Conservation (phyloP, 2,113 vertebrate genomes). For the Lampris incognitus region DNA sequence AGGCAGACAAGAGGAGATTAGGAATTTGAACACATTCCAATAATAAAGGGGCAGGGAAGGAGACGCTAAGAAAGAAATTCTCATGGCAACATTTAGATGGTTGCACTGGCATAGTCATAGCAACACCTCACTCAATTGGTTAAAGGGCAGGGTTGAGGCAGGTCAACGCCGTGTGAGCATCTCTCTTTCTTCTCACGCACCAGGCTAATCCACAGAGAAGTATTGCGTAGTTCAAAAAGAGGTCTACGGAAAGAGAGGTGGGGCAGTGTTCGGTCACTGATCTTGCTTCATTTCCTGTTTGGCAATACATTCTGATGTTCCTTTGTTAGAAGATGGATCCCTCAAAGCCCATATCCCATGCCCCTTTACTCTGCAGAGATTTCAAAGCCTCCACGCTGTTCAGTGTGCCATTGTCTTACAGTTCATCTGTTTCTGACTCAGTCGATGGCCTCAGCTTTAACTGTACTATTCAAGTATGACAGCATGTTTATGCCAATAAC, state of each 20-base stretch:
- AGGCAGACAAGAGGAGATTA: slow-evolving; percentile 47
- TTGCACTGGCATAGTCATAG: slow-evolving; percentile 39
- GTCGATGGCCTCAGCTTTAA: slow-evolving; percentile 3
- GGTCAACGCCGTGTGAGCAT: slow-evolving; percentile 6
- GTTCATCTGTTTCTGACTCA: background rate
- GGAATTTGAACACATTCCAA: slow-evolving; percentile 39
- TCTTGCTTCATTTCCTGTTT: slow-evolving; percentile 17
- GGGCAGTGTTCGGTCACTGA: background rate
- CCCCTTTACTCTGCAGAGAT: slow-evolving; percentile 31
- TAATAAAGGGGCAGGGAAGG: slow-evolving; percentile 26
- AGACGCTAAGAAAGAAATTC: slow-evolving; percentile 36
- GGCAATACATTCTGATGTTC: background rate
- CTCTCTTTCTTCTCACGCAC: slow-evolving; percentile 1
- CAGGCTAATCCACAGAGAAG: slow-evolving; percentile 4
- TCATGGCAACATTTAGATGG: slow-evolving; percentile 59
- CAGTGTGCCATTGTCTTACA: slow-evolving; percentile 20
- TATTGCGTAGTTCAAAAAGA: slow-evolving; percentile 30
- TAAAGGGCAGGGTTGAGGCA: slow-evolving; percentile 26
- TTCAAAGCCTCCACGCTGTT: slow-evolving; percentile 32
- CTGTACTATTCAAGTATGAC: background rate
- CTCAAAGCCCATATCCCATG: slow-evolving; percentile 38
- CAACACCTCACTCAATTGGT: slow-evolving; percentile 37
- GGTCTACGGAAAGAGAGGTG: slow-evolving; percentile 32
- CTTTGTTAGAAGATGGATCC: slow-evolving; percentile 48
- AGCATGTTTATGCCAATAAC: slow-evolving; percentile 3